phyloP scores from a whole-genome alignment of 2,888 invertebrate genomes.

The Chesias legatella region DNA sequence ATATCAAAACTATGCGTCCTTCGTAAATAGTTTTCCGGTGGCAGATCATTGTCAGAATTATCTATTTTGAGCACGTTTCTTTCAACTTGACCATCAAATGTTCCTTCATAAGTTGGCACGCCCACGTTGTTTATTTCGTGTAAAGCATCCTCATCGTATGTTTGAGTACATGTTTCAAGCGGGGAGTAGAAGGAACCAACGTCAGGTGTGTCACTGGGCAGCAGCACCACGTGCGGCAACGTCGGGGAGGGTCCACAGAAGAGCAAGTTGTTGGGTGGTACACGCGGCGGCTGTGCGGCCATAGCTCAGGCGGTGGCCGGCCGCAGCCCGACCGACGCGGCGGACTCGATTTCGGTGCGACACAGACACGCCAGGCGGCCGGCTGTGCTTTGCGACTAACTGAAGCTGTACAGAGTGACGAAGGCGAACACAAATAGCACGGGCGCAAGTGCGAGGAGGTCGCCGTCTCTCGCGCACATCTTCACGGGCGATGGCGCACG shows the following conservation, averaged over 20 bases:
- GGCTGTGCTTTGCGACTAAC: constrained; percentile 76
- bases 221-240: constrained; percentile 72
- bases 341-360: constrained; percentile 56
- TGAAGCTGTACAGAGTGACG: constrained; percentile 78
- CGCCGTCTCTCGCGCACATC: constrained; percentile 79
- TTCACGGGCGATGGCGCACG: constrained; percentile 78
- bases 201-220: constrained; percentile 63
- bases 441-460: constrained; percentile 78
- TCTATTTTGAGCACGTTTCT: constrained; percentile 43
- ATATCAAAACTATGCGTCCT: constrained; percentile 72
- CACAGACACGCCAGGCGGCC: constrained; percentile 74
- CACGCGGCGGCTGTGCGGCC: constrained; percentile 76
- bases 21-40: constrained; percentile 51
- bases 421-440: constrained; percentile 79
- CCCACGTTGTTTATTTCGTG: constrained; percentile 75
- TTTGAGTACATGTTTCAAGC: constrained; percentile 46
- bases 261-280: constrained; percentile 74
- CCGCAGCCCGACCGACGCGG: constrained; percentile 66
- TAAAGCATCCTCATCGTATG: constrained; percentile 57
- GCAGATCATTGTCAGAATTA: constrained; percentile 41
- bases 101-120: constrained; percentile 59
- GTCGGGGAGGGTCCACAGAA: constrained; percentile 71
- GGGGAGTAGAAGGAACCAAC: constrained; percentile 36
- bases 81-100: constrained; percentile 48
- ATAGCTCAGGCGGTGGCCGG: constrained; percentile 63